A percentile compares a stretch with the other conserved stretches of the same genome.
These are phyloP conservation scores for Drosophila imparisetae DNA, from an alignment of 2,888 invertebrate species.

Conservation along the genomic window DNA sequence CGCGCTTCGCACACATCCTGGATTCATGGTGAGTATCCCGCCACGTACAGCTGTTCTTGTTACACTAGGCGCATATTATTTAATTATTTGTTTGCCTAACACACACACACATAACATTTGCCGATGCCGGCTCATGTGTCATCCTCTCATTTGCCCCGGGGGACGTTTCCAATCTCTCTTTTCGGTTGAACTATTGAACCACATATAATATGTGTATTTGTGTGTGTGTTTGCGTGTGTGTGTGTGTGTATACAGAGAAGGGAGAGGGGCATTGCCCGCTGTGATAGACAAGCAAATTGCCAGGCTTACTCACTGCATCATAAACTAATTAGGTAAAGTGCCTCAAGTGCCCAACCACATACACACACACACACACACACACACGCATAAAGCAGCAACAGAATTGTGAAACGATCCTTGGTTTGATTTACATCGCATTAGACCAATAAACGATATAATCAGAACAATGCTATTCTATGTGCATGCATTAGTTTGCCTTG, in stretches of 20 bases:
- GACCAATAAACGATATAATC: background rate
- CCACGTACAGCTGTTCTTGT: conserved; percentile 55
- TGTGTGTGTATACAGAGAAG: background rate
- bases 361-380: conserved; percentile 3
- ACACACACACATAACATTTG: conserved; percentile 28
- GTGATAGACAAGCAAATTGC: conserved; percentile 56
- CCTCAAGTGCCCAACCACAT: conserved; percentile 36
- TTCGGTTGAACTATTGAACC: conserved; percentile 43
- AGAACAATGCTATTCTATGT: background rate
- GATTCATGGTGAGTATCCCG: conserved; percentile 73
- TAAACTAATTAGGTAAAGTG: conserved; percentile 64
- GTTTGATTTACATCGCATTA: conserved; percentile 4
- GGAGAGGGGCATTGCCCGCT: conserved; percentile 37
- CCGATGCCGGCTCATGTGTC: conserved; percentile 54
- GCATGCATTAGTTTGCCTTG: background rate
- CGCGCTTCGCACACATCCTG: conserved; percentile 54
- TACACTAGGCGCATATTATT: conserved; percentile 64
- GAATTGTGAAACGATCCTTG: conserved; percentile 10
- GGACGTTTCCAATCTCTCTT: conserved; percentile 13
- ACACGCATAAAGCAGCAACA: conserved; percentile 7
- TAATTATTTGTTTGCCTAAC: conserved; percentile 73
- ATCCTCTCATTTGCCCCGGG: conserved; percentile 27
- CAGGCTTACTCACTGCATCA: conserved; percentile 51
- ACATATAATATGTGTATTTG: background rate
- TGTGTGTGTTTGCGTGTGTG: background rate